Percentiles rank a stretch among this genome's conserved stretches.
These are phyloP conservation scores for Larimichthys polyactis DNA, from an alignment of 2,113 vertebrate species.

Conservation along the genomic window DNA sequence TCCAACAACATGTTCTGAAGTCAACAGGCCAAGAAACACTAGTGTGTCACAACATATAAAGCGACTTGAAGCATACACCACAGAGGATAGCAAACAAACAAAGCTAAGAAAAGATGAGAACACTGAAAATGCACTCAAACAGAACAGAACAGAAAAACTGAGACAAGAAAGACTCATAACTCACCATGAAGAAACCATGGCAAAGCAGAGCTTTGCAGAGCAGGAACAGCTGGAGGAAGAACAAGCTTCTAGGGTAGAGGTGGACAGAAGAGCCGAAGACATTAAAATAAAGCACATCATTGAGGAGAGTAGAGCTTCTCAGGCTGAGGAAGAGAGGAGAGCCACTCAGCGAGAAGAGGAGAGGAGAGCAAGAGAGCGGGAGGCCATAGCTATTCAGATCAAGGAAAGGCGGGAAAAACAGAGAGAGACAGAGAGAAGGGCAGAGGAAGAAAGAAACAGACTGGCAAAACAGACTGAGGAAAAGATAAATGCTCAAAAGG, in stretches of 20 bases:
- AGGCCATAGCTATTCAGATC: constrained; percentile 55
- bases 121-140: neutral
- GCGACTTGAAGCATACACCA: constrained; percentile 5
- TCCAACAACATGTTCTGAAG: constrained; percentile 19
- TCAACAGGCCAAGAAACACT: constrained; percentile 23
- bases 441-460: constrained; percentile 50
- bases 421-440: constrained; percentile 56
- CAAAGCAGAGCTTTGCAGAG: neutral
- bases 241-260: neutral
- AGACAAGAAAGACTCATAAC: constrained; percentile 35
- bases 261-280: constrained; percentile 37
- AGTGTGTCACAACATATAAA: constrained; percentile 15
- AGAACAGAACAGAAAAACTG: constrained; percentile 15
- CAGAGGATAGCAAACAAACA: constrained; percentile 19
- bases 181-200: constrained; percentile 36
- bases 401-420: constrained; percentile 64
- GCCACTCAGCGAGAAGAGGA: constrained; percentile 64
- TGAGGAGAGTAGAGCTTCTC: constrained; percentile 64
- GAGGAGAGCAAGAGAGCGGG: constrained; percentile 65
- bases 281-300: constrained; percentile 57
- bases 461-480: constrained; percentile 35
- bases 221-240: constrained; percentile 19
- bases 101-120: constrained; percentile 23
- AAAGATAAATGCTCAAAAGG: constrained; percentile 25
- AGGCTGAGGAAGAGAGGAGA: constrained; percentile 66